Conservation (phyloP, 2,797 vertebrate genomes). For the Macroramphosus scolopax region DNA sequence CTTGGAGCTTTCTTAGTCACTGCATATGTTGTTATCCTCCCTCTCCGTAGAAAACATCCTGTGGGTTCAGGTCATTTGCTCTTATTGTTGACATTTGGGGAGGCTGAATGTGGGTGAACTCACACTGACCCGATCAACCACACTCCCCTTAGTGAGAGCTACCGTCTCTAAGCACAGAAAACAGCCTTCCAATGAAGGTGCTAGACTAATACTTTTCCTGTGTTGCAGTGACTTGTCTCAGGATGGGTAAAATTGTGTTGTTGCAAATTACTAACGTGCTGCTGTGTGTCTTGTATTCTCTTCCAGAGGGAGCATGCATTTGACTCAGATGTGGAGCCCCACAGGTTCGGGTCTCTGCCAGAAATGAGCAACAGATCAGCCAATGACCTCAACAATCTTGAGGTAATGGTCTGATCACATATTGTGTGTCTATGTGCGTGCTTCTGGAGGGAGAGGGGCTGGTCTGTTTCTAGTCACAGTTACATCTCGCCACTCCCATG, state of each 20-base stretch:
- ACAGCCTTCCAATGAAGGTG: constrained; percentile 44
- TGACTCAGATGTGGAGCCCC: constrained; percentile 76
- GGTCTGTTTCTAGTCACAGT: constrained; percentile 35
- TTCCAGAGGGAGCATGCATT: constrained; percentile 79
- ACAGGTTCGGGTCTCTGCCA: constrained; percentile 81
- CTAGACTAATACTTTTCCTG: constrained; percentile 66
- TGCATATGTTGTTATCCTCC: constrained; percentile 79
- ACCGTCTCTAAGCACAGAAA: constrained; percentile 61
- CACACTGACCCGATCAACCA: constrained; percentile 64
- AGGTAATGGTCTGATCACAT: constrained; percentile 72
- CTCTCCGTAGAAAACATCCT: constrained; percentile 81
- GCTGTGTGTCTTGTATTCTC: constrained; percentile 62
- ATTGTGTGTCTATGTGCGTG: constrained; percentile 21
- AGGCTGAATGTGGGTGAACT: constrained; percentile 77
- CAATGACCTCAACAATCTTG: constrained; percentile 78
- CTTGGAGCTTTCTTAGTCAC: constrained; percentile 79
- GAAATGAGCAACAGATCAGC: constrained; percentile 80
- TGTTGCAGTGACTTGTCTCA: constrained; percentile 64
- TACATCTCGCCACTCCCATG: constrained; percentile 53
- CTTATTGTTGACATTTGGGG: constrained; percentile 78
- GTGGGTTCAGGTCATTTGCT: constrained; percentile 81
- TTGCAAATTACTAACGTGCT: constrained; percentile 56
- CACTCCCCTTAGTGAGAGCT: constrained; percentile 59
- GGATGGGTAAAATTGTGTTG: constrained; percentile 54
- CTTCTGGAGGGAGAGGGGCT: constrained; percentile 18